These are phyloP conservation scores for Atopsyche davidsoni DNA, from an alignment of 1,140 invertebrate species.

Conservation along the genomic window DNA sequence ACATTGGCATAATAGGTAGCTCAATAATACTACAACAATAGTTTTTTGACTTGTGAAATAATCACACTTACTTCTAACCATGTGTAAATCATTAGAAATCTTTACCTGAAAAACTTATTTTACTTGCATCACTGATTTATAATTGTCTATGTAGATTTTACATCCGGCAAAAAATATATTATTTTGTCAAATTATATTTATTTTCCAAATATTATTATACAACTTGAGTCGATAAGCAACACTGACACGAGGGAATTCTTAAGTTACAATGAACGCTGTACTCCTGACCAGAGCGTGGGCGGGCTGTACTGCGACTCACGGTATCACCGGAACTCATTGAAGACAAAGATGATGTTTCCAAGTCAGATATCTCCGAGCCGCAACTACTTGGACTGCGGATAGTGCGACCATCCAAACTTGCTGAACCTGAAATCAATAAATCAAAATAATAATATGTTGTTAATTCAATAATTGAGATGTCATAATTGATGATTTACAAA, in stretches of 20 bases:
- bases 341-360: constrained; percentile 72
- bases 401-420: constrained; percentile 47
- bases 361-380: constrained; percentile 81
- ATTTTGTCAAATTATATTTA: neutral
- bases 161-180: neutral
- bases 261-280: constrained; percentile 41
- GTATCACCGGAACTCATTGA: constrained; percentile 70
- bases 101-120: too few species aligned
- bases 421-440: constrained; percentile 34
- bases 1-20: too few species aligned
- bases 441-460: constrained; percentile 1
- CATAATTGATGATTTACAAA: neutral
- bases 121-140: neutral
- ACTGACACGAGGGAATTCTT: neutral
- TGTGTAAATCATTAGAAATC: too few species aligned
- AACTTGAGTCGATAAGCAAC: constrained; percentile 1
- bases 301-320: constrained; percentile 50
- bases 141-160: neutral
- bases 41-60: too few species aligned
- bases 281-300: constrained; percentile 72
- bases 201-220: neutral
- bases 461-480: neutral
- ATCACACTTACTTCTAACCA: too few species aligned
- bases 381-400: constrained; percentile 62
- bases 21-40: too few species aligned